Evolutionary conservation across 1,140 invertebrate genomes (phyloP).

Genomic region (Trissolcus basalis): DNA sequence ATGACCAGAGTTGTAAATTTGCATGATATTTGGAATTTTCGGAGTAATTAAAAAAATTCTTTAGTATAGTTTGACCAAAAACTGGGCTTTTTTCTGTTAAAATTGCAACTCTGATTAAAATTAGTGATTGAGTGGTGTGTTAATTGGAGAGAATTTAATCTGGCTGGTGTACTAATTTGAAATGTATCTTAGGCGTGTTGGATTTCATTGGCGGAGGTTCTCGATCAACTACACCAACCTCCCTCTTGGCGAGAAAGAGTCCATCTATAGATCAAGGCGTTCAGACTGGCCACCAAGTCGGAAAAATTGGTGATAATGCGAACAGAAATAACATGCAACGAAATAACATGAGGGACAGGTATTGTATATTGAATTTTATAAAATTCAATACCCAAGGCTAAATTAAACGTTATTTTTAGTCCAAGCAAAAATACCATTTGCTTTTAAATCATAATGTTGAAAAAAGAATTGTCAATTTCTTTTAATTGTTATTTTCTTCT

Average conservation of each 20-base stretch:
- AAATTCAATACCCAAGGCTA: neutral
- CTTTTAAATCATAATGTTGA: too few relatives aligned
- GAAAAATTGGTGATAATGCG: conserved; percentile 68
- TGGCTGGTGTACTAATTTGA: conserved; percentile 3
- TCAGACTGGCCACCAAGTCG: conserved; percentile 78
- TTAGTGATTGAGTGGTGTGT: too few relatives aligned
- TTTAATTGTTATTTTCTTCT: too few relatives aligned
- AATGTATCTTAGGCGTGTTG: conserved; percentile 77
- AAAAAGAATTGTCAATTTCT: too few relatives aligned
- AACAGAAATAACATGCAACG: conserved; percentile 70
- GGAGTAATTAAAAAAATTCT: too few relatives aligned
- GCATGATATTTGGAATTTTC: too few relatives aligned
- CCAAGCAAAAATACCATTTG: too few relatives aligned
- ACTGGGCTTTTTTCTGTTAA: too few relatives aligned
- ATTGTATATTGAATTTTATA: conserved; percentile 1
- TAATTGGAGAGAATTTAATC: too few relatives aligned
- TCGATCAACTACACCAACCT: conserved; percentile 86
- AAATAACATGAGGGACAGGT: conserved; percentile 71
- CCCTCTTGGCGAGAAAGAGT: conserved; percentile 83
- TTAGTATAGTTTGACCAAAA: too few relatives aligned
- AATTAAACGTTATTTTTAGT: too few relatives aligned
- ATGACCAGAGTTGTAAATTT: neutral
- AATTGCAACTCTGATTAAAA: too few relatives aligned
- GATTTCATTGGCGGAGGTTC: conserved; percentile 86
- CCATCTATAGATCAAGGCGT: conserved; percentile 89